Percentiles rank a stretch among this genome's conserved stretches.
Conservation (phyloP, 2,888 invertebrate species). For the Cataglyphis albicans region DNA sequence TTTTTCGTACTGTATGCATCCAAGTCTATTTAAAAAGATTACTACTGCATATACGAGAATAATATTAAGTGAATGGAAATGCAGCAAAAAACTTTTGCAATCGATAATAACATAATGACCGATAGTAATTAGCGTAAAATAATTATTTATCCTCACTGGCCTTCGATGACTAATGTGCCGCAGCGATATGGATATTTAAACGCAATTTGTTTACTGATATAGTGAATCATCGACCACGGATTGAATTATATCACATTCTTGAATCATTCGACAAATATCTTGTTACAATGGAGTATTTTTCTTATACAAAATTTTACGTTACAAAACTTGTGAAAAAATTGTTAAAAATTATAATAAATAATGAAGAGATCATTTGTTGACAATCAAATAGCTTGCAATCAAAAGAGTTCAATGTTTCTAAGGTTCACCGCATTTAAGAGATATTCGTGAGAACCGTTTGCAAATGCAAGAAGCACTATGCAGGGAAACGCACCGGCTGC, state of each 20-base stretch:
- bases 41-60: neutral
- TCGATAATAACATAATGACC: neutral
- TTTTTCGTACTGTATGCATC: neutral
- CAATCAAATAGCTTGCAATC: neutral
- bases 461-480: constrained; percentile 59
- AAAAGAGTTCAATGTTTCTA: neutral
- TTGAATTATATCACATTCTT: constrained; percentile 34
- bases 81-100: neutral
- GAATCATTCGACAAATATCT: neutral
- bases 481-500: constrained; percentile 66
- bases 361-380: neutral
- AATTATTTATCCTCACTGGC: constrained; percentile 13
- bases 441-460: constrained; percentile 33
- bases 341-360: neutral
- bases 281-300: neutral
- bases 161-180: constrained; percentile 31
- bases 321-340: neutral
- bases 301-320: neutral
- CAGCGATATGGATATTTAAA: constrained; percentile 9
- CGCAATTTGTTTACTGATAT: neutral
- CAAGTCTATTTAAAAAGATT: neutral
- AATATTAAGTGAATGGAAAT: neutral
- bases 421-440: neutral
- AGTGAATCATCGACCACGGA: constrained; percentile 37
- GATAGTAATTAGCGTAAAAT: constrained; percentile 33